Percentiles rank a stretch among this genome's conserved stretches.
phyloP scores from a whole-genome alignment of 35 echinoderm and acorn worm genomes.

The Apostichopus parvimensis region DNA sequence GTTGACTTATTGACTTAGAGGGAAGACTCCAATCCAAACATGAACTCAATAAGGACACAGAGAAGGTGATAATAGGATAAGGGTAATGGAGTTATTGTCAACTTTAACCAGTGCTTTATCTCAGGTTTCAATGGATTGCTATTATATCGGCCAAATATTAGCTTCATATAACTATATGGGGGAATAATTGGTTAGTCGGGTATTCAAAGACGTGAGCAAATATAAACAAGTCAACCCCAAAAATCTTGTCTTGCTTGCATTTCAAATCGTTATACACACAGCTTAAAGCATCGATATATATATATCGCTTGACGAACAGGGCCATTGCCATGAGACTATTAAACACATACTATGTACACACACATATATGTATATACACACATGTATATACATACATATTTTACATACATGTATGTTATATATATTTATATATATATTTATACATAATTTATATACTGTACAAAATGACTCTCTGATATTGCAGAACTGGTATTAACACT shows the following conservation, averaged over 20 bases:
- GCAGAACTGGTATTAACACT: too few species aligned
- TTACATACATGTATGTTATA: background rate
- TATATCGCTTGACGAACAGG: background rate
- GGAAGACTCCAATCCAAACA: slow-evolving; percentile 50
- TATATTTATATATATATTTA: too few species aligned
- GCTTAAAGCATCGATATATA: slow-evolving; percentile 1
- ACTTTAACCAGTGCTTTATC: slow-evolving; percentile 32
- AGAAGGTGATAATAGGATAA: slow-evolving; percentile 51
- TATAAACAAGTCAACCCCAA: slow-evolving; percentile 33
- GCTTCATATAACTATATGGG: slow-evolving; percentile 51
- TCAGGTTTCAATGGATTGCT: slow-evolving; percentile 35
- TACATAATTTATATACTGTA: too few species aligned
- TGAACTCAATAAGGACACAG: slow-evolving; percentile 52
- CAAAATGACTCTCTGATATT: too few species aligned
- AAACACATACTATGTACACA: too few species aligned
- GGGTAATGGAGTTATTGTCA: slow-evolving; percentile 28
- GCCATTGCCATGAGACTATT: background rate
- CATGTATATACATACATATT: too few species aligned
- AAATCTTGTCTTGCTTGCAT: slow-evolving; percentile 24
- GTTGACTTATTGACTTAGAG: slow-evolving; percentile 54
- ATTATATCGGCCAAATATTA: slow-evolving; percentile 48
- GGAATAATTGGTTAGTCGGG: slow-evolving; percentile 41
- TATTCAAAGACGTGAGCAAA: slow-evolving; percentile 34
- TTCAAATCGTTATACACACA: slow-evolving; percentile 41
- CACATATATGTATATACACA: background rate